Conservation (phyloP, 1,140 invertebrate genomes). For the Neodiprion fabricii region DNA sequence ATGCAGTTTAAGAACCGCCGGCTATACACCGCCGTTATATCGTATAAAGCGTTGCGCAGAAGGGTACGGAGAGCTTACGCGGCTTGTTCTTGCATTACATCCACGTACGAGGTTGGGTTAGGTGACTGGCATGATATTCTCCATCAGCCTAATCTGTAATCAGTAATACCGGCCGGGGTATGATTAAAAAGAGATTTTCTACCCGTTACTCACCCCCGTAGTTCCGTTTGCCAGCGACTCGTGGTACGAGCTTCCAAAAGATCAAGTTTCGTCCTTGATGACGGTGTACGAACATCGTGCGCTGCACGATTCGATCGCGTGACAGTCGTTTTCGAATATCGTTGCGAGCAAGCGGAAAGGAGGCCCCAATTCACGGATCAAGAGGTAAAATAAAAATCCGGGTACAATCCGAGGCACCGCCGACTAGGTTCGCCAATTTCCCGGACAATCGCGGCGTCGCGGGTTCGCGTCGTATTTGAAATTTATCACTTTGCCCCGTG, state of each 20-base stretch:
- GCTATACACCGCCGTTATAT: not conserved
- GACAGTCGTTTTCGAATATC: too few relatives aligned
- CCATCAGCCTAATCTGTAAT: constrained; percentile 44
- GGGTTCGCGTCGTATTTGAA: constrained; percentile 35
- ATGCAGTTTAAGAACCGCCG: not conserved
- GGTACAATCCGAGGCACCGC: not conserved
- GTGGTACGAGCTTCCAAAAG: not conserved
- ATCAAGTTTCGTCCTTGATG: not conserved
- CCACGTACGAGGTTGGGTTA: constrained; percentile 17
- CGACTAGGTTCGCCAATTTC: not conserved
- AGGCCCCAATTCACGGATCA: not conserved
- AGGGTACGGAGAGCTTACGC: constrained; percentile 23
- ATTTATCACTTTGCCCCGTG: constrained; percentile 41
- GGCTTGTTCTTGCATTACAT: constrained; percentile 26
- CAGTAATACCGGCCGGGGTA: constrained; percentile 37
- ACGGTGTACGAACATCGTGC: not conserved
- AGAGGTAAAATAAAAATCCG: not conserved
- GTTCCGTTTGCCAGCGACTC: not conserved
- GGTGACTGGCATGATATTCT: constrained; percentile 46
- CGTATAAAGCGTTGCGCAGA: not conserved
- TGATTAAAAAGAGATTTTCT: constrained; percentile 1
- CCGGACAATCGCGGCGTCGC: constrained; percentile 9
- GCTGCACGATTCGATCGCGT: not conserved
- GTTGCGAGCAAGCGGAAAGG: too few relatives aligned
- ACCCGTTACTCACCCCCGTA: not conserved